phyloP scores from a whole-genome alignment of 2,797 vertebrate species.

The Hybognathus amarus region DNA sequence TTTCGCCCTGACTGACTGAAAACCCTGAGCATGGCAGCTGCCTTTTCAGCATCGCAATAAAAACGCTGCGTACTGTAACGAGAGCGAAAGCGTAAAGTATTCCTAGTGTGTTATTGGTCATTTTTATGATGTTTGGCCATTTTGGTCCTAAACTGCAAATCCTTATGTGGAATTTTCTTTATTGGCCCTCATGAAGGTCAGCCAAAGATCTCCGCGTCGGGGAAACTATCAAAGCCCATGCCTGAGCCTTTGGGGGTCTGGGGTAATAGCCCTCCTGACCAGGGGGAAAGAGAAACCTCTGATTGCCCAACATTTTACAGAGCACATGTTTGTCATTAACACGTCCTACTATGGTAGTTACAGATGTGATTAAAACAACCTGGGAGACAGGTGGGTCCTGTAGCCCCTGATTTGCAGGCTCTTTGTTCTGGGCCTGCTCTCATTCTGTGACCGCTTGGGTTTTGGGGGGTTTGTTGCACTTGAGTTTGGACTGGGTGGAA shows the following conservation, averaged over 20 bases:
- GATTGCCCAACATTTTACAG: constrained; percentile 54
- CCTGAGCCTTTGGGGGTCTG: constrained; percentile 33
- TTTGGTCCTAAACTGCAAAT: constrained; percentile 53
- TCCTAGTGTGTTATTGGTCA: constrained; percentile 37
- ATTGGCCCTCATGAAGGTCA: constrained; percentile 50
- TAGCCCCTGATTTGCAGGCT: constrained; percentile 39
- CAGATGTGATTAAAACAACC: constrained; percentile 61
- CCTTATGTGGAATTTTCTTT: constrained; percentile 59
- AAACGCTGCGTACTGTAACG: constrained; percentile 39
- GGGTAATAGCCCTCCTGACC: constrained; percentile 42
- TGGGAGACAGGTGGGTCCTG: constrained; percentile 60
- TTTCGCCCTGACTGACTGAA: constrained; percentile 68
- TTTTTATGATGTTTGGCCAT: constrained; percentile 53
- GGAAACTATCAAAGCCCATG: constrained; percentile 46
- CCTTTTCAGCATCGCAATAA: constrained; percentile 34
- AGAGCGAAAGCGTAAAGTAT: constrained; percentile 31
- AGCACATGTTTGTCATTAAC: constrained; percentile 65
- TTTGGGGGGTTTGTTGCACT: constrained; percentile 37
- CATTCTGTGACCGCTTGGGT: constrained; percentile 24
- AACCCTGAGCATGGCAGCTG: constrained; percentile 47
- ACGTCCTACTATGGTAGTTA: constrained; percentile 59
- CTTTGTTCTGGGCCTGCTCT: constrained; percentile 50
- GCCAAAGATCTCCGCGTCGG: constrained; percentile 21
- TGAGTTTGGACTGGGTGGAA: constrained; percentile 6
- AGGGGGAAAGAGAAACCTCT: constrained; percentile 42